A percentile compares a stretch with the other conserved stretches of the same genome.
Evolutionary conservation across 2,797 vertebrate species (phyloP).

Genomic region (Mormyrus proboscirostris): DNA sequence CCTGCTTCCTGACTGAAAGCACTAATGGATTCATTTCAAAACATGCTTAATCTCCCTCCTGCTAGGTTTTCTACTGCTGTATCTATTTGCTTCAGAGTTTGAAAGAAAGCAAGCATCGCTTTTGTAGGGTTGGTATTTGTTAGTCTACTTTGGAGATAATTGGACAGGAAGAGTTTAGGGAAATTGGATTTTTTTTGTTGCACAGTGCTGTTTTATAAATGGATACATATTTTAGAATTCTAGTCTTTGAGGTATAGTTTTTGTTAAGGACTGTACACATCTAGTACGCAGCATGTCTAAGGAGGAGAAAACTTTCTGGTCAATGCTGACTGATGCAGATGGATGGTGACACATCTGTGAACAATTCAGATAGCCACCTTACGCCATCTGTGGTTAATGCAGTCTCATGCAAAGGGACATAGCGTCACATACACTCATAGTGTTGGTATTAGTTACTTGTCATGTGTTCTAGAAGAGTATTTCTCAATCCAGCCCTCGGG

Average conservation of each 20-base stretch:
- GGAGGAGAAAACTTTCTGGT: background rate
- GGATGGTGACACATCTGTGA: background rate
- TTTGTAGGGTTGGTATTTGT: slow-evolving; percentile 2
- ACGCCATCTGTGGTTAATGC: background rate
- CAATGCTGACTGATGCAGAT: background rate
- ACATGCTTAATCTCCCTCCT: slow-evolving; percentile 8
- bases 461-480: background rate
- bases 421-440: background rate
- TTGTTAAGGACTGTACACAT: background rate
- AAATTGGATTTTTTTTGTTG: background rate
- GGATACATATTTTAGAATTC: background rate
- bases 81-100: slow-evolving; percentile 3
- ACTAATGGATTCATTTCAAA: slow-evolving; percentile 11
- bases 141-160: slow-evolving; percentile 2
- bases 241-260: background rate
- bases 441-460: background rate
- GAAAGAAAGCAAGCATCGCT: background rate
- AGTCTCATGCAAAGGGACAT: background rate
- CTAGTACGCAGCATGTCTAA: background rate
- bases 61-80: background rate
- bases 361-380: background rate
- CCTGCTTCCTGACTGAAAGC: background rate
- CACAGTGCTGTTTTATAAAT: background rate
- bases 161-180: background rate
- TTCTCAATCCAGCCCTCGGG: background rate